Conservation (phyloP, 2,888 invertebrate genomes). For the Chouioia cunea region DNA sequence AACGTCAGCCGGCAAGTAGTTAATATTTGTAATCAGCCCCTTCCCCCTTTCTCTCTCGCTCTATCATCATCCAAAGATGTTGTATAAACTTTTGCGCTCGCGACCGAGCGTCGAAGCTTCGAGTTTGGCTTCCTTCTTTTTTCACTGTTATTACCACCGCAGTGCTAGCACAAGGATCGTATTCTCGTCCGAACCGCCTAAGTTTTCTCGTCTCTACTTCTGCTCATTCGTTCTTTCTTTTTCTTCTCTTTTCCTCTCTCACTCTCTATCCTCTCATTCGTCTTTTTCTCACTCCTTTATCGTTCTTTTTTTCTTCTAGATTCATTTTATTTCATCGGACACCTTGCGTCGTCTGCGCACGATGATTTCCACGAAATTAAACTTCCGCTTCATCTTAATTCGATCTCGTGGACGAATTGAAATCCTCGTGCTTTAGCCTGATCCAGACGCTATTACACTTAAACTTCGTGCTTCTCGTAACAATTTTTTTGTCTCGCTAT, state of each 20-base stretch:
- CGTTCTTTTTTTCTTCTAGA: neutral
- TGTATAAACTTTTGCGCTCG: constrained; percentile 27
- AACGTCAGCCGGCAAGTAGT: constrained; percentile 19
- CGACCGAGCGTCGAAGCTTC: neutral
- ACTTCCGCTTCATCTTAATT: constrained; percentile 44
- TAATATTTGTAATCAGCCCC: constrained; percentile 41
- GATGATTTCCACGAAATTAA: constrained; percentile 42
- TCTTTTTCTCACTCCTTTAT: neutral
- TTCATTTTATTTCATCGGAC: constrained; percentile 12
- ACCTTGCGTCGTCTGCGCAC: neutral
- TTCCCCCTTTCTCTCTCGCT: neutral
- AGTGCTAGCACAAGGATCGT: constrained; percentile 18
- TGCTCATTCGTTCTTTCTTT: neutral
- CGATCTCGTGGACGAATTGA: constrained; percentile 36
- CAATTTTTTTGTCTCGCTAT: too few species aligned
- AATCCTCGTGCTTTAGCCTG: constrained; percentile 14
- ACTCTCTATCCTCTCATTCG: constrained; percentile 13
- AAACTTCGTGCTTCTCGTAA: too few species aligned
- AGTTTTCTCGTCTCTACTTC: too few species aligned
- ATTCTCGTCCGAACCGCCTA: constrained; percentile 10
- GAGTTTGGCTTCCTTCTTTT: constrained; percentile 2
- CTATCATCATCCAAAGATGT: constrained; percentile 19
- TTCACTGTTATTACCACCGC: constrained; percentile 14
- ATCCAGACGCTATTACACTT: too few species aligned
- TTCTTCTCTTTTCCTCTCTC: neutral